Percentiles rank a stretch among this genome's conserved stretches.
These are phyloP conservation scores for Myrmecobius fasciatus DNA, from an alignment of 2,113 vertebrate genomes.

Conservation along the genomic window DNA sequence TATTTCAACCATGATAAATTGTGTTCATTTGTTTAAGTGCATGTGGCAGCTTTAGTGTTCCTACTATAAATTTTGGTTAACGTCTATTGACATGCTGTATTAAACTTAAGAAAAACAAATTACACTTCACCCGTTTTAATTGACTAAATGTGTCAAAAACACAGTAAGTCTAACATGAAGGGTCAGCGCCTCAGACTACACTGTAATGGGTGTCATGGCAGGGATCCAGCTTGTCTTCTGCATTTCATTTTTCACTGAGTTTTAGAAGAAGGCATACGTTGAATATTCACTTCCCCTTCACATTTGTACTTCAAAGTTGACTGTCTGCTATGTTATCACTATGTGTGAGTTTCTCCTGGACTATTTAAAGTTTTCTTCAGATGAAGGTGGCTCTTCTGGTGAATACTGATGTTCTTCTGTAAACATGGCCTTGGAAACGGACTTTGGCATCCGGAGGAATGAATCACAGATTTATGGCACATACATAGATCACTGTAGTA, in stretches of 20 bases:
- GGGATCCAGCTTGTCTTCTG: constrained; percentile 86
- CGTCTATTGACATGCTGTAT: constrained; percentile 91
- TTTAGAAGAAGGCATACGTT: constrained; percentile 81
- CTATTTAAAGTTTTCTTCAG: constrained; percentile 71
- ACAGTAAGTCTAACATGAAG: constrained; percentile 87
- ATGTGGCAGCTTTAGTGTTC: constrained; percentile 94
- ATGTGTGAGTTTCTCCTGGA: constrained; percentile 67
- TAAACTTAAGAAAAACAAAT: constrained; percentile 92
- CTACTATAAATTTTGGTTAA: constrained; percentile 92
- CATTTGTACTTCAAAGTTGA: constrained; percentile 80
- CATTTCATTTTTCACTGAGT: constrained; percentile 88
- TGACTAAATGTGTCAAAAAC: constrained; percentile 92
- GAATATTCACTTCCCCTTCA: constrained; percentile 85
- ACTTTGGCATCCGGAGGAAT: constrained; percentile 70
- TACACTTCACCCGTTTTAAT: constrained; percentile 90
- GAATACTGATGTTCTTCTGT: constrained; percentile 74
- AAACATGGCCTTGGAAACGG: constrained; percentile 76
- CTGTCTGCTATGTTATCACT: constrained; percentile 70
- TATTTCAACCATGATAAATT: constrained; percentile 90
- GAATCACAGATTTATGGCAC: constrained; percentile 71
- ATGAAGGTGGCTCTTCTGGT: constrained; percentile 63
- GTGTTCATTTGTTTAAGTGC: constrained; percentile 91
- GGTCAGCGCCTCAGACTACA: constrained; percentile 86
- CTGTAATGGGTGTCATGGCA: constrained; percentile 94
- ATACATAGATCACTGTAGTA: constrained; percentile 70